A percentile compares a stretch with the other conserved stretches of the same genome.
These are phyloP conservation scores for Dendrolimus pini DNA, from an alignment of 2,888 invertebrate species.

Conservation along the genomic window DNA sequence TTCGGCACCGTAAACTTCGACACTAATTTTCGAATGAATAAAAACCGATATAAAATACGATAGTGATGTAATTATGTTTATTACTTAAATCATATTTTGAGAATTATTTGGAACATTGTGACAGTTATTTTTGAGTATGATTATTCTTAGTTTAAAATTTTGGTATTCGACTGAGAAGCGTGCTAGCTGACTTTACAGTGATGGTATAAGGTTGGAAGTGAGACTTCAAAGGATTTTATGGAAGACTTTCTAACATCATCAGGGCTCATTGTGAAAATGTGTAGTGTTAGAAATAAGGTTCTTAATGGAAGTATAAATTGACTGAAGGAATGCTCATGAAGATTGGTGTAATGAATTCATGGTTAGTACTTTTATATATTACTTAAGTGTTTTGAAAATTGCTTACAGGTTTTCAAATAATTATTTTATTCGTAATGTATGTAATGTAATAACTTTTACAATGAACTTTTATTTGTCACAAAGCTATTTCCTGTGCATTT, in stretches of 20 bases:
- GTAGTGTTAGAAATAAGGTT: too few species aligned
- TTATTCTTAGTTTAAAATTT: neutral
- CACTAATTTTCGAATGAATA: neutral
- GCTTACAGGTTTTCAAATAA: too few species aligned
- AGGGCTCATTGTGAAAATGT: too few species aligned
- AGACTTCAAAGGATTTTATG: neutral
- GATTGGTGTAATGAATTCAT: neutral
- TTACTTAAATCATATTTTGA: neutral
- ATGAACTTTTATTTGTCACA: too few species aligned
- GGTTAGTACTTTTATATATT: too few species aligned
- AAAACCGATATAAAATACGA: neutral
- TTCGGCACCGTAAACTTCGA: neutral
- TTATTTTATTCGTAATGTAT: too few species aligned
- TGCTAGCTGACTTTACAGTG: neutral
- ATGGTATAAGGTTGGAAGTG: neutral
- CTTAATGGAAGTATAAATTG: neutral
- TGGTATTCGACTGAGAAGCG: neutral
- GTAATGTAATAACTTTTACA: too few species aligned
- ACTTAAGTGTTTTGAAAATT: too few species aligned
- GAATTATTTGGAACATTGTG: too few species aligned
- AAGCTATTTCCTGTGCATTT: too few species aligned
- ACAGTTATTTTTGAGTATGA: too few species aligned
- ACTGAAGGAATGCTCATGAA: neutral
- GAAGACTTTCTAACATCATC: too few species aligned
- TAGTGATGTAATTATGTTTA: neutral